phyloP scores from a whole-genome alignment of 2,888 invertebrate genomes.

The Hesperia comma region DNA sequence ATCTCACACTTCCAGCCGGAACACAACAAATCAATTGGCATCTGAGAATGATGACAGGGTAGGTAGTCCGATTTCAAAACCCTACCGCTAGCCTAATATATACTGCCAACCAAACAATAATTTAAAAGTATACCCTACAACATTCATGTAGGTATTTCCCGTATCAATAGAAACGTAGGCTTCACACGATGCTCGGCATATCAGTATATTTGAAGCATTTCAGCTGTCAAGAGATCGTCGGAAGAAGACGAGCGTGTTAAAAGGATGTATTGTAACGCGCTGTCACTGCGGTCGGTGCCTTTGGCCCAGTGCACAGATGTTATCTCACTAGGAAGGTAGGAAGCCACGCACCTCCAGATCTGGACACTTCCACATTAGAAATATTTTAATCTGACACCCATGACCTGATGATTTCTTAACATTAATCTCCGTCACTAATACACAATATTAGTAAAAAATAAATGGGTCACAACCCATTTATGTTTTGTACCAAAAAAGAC shows the following conservation, averaged over 20 bases:
- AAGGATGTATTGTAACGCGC: constrained; percentile 75
- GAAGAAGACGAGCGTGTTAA: constrained; percentile 80
- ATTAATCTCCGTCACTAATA: constrained; percentile 32
- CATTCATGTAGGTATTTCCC: constrained; percentile 4
- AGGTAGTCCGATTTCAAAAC: no score
- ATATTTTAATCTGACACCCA: constrained; percentile 35
- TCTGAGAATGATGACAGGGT: no score
- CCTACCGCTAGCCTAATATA: no score
- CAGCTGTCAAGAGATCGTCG: constrained; percentile 74
- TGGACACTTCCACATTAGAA: constrained; percentile 43
- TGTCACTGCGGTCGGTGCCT: constrained; percentile 73
- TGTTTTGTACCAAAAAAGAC: not conserved
- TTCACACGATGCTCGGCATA: constrained; percentile 51
- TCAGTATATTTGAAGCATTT: constrained; percentile 51
- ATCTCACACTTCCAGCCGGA: no score
- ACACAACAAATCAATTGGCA: no score
- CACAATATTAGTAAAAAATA: no score
- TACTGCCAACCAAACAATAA: no score
- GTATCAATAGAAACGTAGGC: not conserved
- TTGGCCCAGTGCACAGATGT: constrained; percentile 62
- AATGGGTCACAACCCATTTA: constrained; percentile 10
- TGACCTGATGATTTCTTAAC: constrained; percentile 25
- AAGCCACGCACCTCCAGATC: constrained; percentile 58
- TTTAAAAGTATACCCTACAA: no score
- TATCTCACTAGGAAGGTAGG: constrained; percentile 72